A percentile compares a stretch with the other conserved stretches of the same genome.
These are phyloP conservation scores for Sebastes iracundus DNA, from an alignment of 2,797 vertebrate genomes.

Conservation along the genomic window DNA sequence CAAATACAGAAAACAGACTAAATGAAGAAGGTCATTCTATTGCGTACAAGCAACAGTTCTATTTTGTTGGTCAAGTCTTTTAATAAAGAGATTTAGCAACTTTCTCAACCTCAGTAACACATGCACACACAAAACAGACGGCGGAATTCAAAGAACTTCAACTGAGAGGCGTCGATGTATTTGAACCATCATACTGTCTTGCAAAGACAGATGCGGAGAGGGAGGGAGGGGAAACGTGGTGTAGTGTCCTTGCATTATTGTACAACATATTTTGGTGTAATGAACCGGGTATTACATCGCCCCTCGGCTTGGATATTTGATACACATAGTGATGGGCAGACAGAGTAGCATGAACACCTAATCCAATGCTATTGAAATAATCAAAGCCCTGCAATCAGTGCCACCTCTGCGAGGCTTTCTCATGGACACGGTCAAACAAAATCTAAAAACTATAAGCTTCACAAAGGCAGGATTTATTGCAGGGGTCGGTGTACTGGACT, in stretches of 20 bases:
- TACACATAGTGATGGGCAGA: slow-evolving; percentile 13
- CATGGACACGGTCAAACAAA: slow-evolving; percentile 12
- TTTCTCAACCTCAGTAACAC: slow-evolving; percentile 44
- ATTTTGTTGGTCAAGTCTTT: slow-evolving; percentile 41
- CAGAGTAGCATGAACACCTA: background rate
- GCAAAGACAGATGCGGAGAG: background rate
- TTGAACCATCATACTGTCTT: slow-evolving; percentile 26
- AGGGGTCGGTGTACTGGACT: slow-evolving; percentile 23
- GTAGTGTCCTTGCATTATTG: slow-evolving; percentile 63
- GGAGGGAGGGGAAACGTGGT: slow-evolving; percentile 12
- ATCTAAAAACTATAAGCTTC: slow-evolving; percentile 13
- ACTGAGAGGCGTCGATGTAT: slow-evolving; percentile 30
- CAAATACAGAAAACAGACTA: background rate
- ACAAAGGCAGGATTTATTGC: slow-evolving; percentile 49
- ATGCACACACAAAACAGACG: slow-evolving; percentile 60
- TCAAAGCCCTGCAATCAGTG: slow-evolving; percentile 9
- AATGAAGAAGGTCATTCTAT: slow-evolving; percentile 3
- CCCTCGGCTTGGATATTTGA: slow-evolving; percentile 2
- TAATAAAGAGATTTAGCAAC: slow-evolving; percentile 50
- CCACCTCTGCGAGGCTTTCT: background rate
- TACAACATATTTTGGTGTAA: slow-evolving; percentile 40
- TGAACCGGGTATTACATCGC: slow-evolving; percentile 6
- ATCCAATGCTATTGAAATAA: slow-evolving; percentile 3
- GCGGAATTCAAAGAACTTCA: slow-evolving; percentile 11
- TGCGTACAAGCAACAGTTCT: slow-evolving; percentile 51